These are phyloP conservation scores for Phlogophora meticulosa DNA, from an alignment of 2,888 invertebrate species.

Conservation along the genomic window DNA sequence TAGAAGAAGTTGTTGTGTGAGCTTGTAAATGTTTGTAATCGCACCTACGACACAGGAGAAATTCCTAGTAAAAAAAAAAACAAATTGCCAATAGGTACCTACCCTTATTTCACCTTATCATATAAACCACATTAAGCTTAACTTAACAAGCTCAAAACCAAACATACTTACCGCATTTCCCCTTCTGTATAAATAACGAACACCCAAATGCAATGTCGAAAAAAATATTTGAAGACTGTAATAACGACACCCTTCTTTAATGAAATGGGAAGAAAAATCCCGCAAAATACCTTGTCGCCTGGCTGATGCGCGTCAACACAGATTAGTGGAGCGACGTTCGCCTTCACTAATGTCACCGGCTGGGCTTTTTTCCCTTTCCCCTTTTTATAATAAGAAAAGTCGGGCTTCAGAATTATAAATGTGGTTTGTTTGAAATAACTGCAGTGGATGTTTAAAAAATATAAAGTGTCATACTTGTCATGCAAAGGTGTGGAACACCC, in stretches of 20 bases:
- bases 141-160: slow-evolving; percentile 36
- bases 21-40: no score
- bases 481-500: no score
- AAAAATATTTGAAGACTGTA: slow-evolving; percentile 60
- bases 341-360: slow-evolving; percentile 47
- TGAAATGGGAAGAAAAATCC: slow-evolving; percentile 75
- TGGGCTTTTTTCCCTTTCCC: slow-evolving; percentile 31
- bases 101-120: slow-evolving; percentile 3
- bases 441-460: neutral
- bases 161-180: slow-evolving; percentile 34
- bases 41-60: no score
- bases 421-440: slow-evolving; percentile 3
- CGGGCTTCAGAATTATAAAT: slow-evolving; percentile 18
- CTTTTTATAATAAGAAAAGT: slow-evolving; percentile 33
- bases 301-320: slow-evolving; percentile 75
- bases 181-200: slow-evolving; percentile 31
- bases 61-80: neutral
- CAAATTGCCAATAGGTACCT: neutral
- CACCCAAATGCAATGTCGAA: slow-evolving; percentile 39
- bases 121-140: slow-evolving; percentile 12
- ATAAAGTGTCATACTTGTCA: no score
- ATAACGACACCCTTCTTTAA: slow-evolving; percentile 67
- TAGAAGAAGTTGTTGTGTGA: no score
- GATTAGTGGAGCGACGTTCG: slow-evolving; percentile 68
- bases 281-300: slow-evolving; percentile 72